Conservation (phyloP, 1,140 invertebrate species). For the Wasmannia auropunctata region DNA sequence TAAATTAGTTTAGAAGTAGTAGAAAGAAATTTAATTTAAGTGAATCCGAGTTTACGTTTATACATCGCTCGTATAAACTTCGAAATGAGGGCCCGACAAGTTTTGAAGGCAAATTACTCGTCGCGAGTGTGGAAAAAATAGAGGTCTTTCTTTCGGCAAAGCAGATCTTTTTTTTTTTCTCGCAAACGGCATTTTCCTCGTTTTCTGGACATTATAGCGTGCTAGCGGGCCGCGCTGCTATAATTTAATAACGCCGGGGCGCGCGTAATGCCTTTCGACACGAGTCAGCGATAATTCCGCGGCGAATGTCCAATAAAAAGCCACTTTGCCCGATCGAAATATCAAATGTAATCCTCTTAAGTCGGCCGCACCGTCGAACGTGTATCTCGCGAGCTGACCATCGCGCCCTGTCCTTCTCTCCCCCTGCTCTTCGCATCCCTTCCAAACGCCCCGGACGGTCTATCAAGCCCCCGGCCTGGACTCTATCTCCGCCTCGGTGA, state of each 20-base stretch:
- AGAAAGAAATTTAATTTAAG: not conserved
- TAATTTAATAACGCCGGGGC: conserved; percentile 72
- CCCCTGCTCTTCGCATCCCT: conserved; percentile 3
- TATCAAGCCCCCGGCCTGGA: conserved; percentile 36
- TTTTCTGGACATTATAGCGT: conserved; percentile 66
- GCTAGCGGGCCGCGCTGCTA: conserved; percentile 60
- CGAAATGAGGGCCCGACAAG: not conserved
- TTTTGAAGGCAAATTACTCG: not conserved
- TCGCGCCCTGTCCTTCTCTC: conserved; percentile 60
- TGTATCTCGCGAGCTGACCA: conserved; percentile 80
- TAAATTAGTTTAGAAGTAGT: not conserved
- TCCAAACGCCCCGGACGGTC: not conserved
- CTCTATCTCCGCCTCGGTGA: conserved; percentile 35
- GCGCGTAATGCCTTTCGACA: conserved; percentile 75
- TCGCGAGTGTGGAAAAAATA: not conserved
- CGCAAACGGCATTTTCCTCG: conserved; percentile 19
- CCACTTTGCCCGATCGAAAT: conserved; percentile 84
- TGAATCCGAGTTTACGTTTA: not conserved
- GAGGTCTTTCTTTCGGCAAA: not conserved
- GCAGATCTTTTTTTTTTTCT: conserved; percentile 1
- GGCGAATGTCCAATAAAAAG: conserved; percentile 81
- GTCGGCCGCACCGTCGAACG: conserved; percentile 76
- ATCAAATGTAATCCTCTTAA: conserved; percentile 85
- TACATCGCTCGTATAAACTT: not conserved
- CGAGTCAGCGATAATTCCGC: conserved; percentile 79